Evolutionary conservation across 2,888 invertebrate genomes (phyloP).

Genomic region (Caenorhabditis doughertyi): DNA sequence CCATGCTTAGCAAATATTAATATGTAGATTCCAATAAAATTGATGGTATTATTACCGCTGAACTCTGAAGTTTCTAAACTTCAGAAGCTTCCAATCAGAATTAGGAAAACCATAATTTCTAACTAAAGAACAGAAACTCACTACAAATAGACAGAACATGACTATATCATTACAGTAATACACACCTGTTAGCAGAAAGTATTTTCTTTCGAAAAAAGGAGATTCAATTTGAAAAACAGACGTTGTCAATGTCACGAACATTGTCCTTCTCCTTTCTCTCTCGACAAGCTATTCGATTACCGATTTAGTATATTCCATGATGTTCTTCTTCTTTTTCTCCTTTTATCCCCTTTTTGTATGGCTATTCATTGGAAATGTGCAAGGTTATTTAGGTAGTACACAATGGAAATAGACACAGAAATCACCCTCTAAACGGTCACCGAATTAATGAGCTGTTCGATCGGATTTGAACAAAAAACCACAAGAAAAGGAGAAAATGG

Average conservation of each 20-base stretch:
- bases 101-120: background rate
- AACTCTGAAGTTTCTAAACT: too few species aligned
- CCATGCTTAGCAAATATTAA: background rate
- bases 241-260: slow-evolving; percentile 41
- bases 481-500: slow-evolving; percentile 8
- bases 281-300: slow-evolving; percentile 53
- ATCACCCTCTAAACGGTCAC: slow-evolving; percentile 45
- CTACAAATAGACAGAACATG: background rate
- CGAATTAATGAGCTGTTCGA: slow-evolving; percentile 59
- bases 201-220: background rate
- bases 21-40: too few species aligned
- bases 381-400: slow-evolving; percentile 43
- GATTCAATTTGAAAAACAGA: slow-evolving; percentile 34
- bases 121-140: background rate
- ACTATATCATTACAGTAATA: slow-evolving; percentile 3
- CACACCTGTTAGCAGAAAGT: slow-evolving; percentile 33
- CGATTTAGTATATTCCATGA: slow-evolving; percentile 58
- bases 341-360: slow-evolving; percentile 34
- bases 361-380: slow-evolving; percentile 50
- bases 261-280: slow-evolving; percentile 16
- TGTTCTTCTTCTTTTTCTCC: slow-evolving; percentile 24
- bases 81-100: too few species aligned
- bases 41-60: too few species aligned
- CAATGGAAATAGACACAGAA: slow-evolving; percentile 25
- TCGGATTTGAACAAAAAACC: slow-evolving; percentile 24